These are phyloP conservation scores for Galago senegalensis DNA, from an alignment of 2,797 vertebrate species.

Conservation along the genomic window DNA sequence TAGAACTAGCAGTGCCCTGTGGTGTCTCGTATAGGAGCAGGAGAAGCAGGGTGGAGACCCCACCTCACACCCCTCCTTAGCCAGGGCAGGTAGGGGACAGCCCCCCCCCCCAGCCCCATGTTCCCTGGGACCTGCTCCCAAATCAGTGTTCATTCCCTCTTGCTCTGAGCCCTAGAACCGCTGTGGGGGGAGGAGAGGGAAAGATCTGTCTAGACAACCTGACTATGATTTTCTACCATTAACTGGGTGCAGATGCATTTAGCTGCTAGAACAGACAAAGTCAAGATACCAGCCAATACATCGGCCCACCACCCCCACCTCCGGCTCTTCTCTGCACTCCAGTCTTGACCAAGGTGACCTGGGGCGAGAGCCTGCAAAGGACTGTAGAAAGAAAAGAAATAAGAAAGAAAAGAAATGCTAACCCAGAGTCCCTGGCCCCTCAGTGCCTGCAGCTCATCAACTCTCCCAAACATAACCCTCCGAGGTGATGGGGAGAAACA, in stretches of 20 bases:
- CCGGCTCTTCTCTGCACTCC: not conserved
- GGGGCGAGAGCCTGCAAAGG: not conserved
- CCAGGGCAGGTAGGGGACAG: not conserved
- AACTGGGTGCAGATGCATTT: not conserved
- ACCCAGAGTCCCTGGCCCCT: not conserved
- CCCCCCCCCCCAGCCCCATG: not conserved
- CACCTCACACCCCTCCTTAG: not conserved
- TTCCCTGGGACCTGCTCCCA: not conserved
- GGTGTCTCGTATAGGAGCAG: not conserved
- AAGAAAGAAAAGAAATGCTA: not conserved
- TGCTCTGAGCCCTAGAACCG: not conserved
- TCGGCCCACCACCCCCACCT: not conserved
- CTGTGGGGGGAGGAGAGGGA: too few species aligned
- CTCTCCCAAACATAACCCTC: not conserved
- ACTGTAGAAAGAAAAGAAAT: not conserved
- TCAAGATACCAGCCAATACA: not conserved
- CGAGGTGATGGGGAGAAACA: not conserved
- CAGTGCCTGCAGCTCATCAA: not conserved
- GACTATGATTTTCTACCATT: not conserved
- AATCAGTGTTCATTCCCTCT: not conserved
- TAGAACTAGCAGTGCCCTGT: not conserved
- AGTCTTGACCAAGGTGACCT: not conserved
- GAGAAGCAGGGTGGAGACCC: not conserved
- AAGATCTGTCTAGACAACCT: not conserved
- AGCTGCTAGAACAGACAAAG: not conserved